Conservation (phyloP, 2,113 vertebrate genomes). For the Nyctibius bracteatus region DNA sequence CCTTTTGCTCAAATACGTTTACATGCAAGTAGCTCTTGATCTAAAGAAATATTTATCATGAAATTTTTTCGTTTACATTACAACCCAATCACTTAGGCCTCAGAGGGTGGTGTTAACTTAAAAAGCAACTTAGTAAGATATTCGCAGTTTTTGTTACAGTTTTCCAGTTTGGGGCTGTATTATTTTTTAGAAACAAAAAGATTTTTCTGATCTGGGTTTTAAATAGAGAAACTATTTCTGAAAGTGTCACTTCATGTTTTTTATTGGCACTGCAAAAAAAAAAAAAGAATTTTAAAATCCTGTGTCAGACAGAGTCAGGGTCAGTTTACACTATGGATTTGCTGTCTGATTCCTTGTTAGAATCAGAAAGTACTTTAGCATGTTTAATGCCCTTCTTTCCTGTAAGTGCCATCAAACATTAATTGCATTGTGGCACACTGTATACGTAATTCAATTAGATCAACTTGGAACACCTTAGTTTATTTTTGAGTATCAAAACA, state of each 20-base stretch:
- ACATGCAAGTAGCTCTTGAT: background rate
- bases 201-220: background rate
- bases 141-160: background rate
- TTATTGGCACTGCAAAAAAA: background rate
- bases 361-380: background rate
- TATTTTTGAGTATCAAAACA: background rate
- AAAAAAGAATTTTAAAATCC: background rate
- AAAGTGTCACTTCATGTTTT: background rate
- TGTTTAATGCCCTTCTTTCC: background rate
- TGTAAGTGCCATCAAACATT: background rate
- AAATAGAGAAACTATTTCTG: background rate
- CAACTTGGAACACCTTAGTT: background rate
- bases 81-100: background rate
- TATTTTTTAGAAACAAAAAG: background rate
- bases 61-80: background rate
- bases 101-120: background rate
- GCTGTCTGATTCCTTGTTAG: background rate
- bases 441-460: background rate
- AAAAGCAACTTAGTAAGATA: background rate
- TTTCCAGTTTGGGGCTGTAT: fast-evolving
- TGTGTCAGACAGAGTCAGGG: background rate
- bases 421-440: background rate
- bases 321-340: background rate
- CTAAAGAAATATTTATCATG: background rate
- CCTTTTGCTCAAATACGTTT: background rate